phyloP scores from a whole-genome alignment of 2,113 vertebrate genomes.

The Nesoenas mayeri region DNA sequence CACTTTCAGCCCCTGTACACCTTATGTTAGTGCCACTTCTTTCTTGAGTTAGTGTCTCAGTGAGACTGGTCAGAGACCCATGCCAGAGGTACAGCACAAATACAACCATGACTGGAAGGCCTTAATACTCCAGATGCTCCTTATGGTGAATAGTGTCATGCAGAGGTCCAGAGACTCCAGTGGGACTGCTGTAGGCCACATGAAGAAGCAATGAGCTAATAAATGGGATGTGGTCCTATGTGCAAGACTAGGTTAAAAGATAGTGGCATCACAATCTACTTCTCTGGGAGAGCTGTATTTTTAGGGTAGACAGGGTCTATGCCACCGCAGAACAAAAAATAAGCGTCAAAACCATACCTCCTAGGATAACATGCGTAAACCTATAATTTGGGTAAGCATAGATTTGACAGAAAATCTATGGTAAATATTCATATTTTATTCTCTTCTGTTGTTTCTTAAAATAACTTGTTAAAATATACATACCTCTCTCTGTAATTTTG shows the following conservation, averaged over 20 bases:
- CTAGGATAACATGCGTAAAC: neutral
- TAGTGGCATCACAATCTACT: neutral
- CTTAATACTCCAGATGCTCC: neutral
- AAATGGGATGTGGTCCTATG: neutral
- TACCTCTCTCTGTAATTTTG: conserved; percentile 80
- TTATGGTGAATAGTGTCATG: neutral
- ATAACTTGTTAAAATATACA: neutral
- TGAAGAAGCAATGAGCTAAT: neutral
- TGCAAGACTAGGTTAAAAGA: neutral
- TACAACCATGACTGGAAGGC: neutral
- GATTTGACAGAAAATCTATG: neutral
- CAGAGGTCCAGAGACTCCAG: neutral
- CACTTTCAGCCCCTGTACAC: neutral
- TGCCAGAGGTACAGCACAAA: neutral
- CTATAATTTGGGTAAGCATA: neutral
- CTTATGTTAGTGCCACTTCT: neutral
- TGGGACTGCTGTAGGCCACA: neutral
- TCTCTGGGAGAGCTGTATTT: neutral
- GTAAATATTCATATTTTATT: neutral
- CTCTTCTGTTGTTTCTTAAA: neutral
- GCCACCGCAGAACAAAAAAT: neutral
- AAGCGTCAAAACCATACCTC: neutral
- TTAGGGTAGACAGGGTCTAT: neutral
- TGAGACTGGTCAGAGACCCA: neutral
- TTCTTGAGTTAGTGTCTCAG: neutral